Percentiles rank a stretch among this genome's conserved stretches.
phyloP scores from a whole-genome alignment of 1,140 invertebrate species.

The Thaumatotibia leucotreta region DNA sequence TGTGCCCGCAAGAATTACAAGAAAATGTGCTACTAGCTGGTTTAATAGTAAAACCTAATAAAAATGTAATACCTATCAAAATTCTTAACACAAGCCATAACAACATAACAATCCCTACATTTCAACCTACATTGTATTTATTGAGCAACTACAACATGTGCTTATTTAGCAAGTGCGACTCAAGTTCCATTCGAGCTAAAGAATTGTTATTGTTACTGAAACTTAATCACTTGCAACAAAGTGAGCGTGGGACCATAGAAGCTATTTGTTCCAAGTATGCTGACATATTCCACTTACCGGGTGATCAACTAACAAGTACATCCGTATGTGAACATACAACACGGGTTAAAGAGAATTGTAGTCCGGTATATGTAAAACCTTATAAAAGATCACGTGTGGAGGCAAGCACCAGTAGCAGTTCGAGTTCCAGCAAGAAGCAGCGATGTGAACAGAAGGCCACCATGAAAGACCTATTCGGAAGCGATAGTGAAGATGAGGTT shows the following conservation, averaged over 20 bases:
- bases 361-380: not conserved
- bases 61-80: not conserved
- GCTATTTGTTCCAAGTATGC: not conserved
- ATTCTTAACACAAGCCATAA: no score
- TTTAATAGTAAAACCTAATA: not conserved
- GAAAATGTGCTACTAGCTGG: not conserved
- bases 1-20: not conserved
- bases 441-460: not conserved
- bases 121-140: not conserved
- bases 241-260: not conserved
- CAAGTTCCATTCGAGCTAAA: not conserved
- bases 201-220: not conserved
- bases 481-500: not conserved
- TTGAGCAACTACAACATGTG: not conserved
- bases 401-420: not conserved
- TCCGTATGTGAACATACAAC: not conserved
- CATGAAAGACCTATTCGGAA: not conserved
- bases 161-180: not conserved
- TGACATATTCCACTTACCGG: not conserved
- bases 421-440: not conserved
- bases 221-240: not conserved
- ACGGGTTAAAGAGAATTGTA: not conserved
- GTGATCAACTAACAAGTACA: not conserved
- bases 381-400: not conserved
- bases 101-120: not conserved